Base-by-base conservation (phyloP, 2,797 vertebrate genomes). In the Chaetophractus vellerosus region DNA sequence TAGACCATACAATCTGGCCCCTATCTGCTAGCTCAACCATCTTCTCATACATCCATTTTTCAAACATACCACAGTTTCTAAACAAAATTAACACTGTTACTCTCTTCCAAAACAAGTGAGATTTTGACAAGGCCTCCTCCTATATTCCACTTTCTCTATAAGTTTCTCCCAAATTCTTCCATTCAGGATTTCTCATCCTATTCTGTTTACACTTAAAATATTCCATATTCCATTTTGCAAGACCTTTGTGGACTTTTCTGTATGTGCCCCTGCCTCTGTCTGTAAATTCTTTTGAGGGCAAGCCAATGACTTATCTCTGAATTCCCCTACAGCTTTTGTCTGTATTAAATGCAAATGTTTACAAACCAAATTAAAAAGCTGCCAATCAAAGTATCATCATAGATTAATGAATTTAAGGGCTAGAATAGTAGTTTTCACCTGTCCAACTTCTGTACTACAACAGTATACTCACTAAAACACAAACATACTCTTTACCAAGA, bases 311-410 rank as follows among this genome's bases (percentile, higher is more conserved):
- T 79, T 86, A 52, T 36, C 10, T 63, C 26, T 57, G 6, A 63
- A 63, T 50, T 63, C 81, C 36, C 74, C 55, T 36, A 72, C 16
- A 52, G 15, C 9, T 79, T 88, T 82, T 48, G 6, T 87, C 64
- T 76, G 38, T 38, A 96, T 79, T 89, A 82, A 95, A 88, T n/a
- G 94, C 48, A 80, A 52, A 84, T 15, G 45, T 52, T 83, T 84
- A 94, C 31, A 88, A 74, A 66, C 12, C 86, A 94, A 85, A 95
- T 85, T 55, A 59, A 87, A 69, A 92, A 85, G 50, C 7, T 91
- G 52, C 19, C 38, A 69, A 38, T 19, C 52, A 80, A 92, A 93
- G 21, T 6, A 64, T 7, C 31, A 59, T 79, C 75, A n/a, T n/a
- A 91, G n/a, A 85, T 52, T 23, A 96, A 79, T 86, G n/a, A 88